Evolutionary conservation across 2,888 invertebrate genomes (phyloP).

Genomic region (Trypoxylon attenuatum): DNA sequence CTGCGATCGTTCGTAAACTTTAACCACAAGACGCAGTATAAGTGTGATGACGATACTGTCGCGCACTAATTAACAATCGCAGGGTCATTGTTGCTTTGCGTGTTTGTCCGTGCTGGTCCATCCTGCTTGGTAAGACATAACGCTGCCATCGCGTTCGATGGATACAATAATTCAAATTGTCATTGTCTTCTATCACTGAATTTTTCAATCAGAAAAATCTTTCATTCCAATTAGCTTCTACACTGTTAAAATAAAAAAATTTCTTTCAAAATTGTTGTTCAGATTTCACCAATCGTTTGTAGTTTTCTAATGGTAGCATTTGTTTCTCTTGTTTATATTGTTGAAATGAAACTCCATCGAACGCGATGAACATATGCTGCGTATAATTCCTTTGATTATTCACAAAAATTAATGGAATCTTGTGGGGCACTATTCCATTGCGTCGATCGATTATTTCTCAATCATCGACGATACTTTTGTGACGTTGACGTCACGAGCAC

Average conservation of each 20-base stretch:
- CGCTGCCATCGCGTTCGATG: conserved; percentile 30
- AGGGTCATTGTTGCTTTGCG: conserved; percentile 64
- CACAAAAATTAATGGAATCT: conserved; percentile 21
- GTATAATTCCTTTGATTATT: conserved; percentile 34
- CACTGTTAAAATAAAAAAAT: neutral
- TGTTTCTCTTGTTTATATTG: no score
- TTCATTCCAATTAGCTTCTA: neutral
- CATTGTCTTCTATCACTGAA: neutral
- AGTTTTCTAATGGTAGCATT: no score
- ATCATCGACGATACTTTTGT: conserved; percentile 17
- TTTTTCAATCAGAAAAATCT: neutral
- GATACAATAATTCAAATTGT: neutral
- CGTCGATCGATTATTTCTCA: neutral
- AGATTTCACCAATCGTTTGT: no score
- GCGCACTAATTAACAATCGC: conserved; percentile 58
- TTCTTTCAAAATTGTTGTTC: neutral
- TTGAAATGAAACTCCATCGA: conserved; percentile 14
- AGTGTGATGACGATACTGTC: conserved; percentile 1
- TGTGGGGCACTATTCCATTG: neutral
- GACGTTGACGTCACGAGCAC: neutral
- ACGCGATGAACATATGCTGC: conserved; percentile 29
- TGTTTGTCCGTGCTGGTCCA: conserved; percentile 63
- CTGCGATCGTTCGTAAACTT: conserved; percentile 23
- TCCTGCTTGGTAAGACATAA: conserved; percentile 63
- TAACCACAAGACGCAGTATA: conserved; percentile 5